Conservation (phyloP, 2,888 invertebrate genomes). For the Clunio marinus region DNA sequence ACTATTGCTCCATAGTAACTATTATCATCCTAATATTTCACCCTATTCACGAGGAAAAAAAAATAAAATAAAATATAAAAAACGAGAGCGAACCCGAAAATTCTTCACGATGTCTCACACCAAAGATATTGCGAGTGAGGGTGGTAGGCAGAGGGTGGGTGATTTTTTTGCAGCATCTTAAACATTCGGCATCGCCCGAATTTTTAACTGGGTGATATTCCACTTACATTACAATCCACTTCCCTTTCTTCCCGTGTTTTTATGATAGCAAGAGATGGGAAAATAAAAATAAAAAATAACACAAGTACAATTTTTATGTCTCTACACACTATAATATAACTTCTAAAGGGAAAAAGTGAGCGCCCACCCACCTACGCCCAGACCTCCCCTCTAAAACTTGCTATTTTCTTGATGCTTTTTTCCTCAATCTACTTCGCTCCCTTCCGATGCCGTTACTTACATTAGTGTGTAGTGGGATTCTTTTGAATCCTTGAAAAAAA, state of each 20-base stretch:
- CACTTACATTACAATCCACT: slow-evolving; percentile 30
- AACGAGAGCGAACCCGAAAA: not conserved
- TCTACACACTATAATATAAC: slow-evolving; percentile 35
- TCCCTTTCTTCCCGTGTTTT: slow-evolving; percentile 7
- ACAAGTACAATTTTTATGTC: slow-evolving; percentile 31
- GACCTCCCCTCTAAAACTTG: slow-evolving; percentile 10
- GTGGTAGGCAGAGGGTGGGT: not conserved
- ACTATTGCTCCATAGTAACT: slow-evolving; percentile 34
- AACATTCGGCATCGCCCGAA: slow-evolving; percentile 33
- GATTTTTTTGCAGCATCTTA: slow-evolving; percentile 35
- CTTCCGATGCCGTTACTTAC: too few relatives aligned
- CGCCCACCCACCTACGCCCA: slow-evolving; percentile 1
- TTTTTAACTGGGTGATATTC: slow-evolving; percentile 25
- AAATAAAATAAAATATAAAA: slow-evolving; percentile 12
- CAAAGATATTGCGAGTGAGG: not conserved
- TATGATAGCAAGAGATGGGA: slow-evolving; percentile 20
- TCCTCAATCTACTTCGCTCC: not conserved
- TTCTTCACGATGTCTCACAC: not conserved
- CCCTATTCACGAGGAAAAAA: slow-evolving; percentile 34
- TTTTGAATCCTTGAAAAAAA: slow-evolving; percentile 23
- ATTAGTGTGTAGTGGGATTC: slow-evolving; percentile 4
- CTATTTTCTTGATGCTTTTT: not conserved
- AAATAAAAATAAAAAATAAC: slow-evolving; percentile 25
- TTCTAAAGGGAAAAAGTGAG: not conserved
- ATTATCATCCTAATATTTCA: slow-evolving; percentile 39